Evolutionary conservation across 2,113 vertebrate species (phyloP), one percentile per base, ranked within the genome.

Genomic region (Cololabis saira): DNA sequence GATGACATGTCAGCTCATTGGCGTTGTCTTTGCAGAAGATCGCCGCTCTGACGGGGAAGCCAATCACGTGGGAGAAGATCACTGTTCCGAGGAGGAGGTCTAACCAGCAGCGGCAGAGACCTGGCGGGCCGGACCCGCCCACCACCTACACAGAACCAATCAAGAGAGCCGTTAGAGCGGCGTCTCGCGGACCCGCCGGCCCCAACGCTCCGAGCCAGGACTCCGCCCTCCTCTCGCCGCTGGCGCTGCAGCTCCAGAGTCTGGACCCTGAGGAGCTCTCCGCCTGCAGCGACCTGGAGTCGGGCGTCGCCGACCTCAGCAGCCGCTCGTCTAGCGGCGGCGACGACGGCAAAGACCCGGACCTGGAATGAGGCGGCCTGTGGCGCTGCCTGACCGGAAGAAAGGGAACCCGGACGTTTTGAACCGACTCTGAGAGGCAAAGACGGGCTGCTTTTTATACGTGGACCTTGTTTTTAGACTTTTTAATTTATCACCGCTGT

Each of bases 271-370:
- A 98, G 24, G 96, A 97, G 61, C 90, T 95, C 45, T 96, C 94
- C 0, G 87, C 85, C 53, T 95, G 93, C 87, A 98, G 96, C 0
- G 96, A 98, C 43, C 92, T 95, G 55, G 97, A 98, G 75, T 98
- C 97, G 0, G 97, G 96, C 0, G 95, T 98, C 70, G 95, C 96
- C 24, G 96, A 98, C 83, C 75, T 98, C 80, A 97, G 95, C 91
- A 96, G 95, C 52, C 92, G 93, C 27, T 97, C 96, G 1, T 95
- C 96, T 12, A 95, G 94, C 1, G 93, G 92, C 0, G 94, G 94
- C 0, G 94, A 96, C 30, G 94, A 96, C 30, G 94, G 80, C 66
- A 96, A 94, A 83, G 95, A 98, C 82, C 90, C 82, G 0, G 91
- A 94, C 61, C 93, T 92, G 0, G 94, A 97, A 95, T 1, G 95